These are phyloP conservation scores for Pluvianellus socialis DNA, from an alignment of 2,113 vertebrate genomes.

Conservation along the genomic window DNA sequence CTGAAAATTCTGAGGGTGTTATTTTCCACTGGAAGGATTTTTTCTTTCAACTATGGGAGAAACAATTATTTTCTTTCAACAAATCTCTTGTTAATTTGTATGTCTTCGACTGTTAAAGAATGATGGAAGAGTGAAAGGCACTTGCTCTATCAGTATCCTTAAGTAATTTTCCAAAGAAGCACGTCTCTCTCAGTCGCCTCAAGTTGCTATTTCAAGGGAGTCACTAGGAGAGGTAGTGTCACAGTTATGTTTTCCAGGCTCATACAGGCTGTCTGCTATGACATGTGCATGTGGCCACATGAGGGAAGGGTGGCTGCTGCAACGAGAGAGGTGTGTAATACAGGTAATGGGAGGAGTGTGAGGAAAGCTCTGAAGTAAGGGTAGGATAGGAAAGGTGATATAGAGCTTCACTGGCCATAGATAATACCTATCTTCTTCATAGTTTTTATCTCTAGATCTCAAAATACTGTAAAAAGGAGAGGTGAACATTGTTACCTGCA, in stretches of 20 bases:
- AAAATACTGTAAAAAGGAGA: conserved; percentile 5
- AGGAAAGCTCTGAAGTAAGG: not conserved
- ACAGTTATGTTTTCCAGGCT: not conserved
- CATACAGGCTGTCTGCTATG: not conserved
- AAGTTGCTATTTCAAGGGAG: not conserved
- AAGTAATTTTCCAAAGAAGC: not conserved
- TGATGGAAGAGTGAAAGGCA: not conserved
- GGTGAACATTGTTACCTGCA: conserved; percentile 17
- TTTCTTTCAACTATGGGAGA: not conserved
- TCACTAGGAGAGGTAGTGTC: not conserved
- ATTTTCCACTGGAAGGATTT: not conserved
- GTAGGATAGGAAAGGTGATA: not conserved
- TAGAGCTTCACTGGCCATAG: not conserved
- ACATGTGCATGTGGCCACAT: not conserved
- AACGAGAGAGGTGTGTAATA: not conserved
- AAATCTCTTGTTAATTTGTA: not conserved
- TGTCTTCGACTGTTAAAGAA: not conserved
- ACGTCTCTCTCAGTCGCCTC: not conserved
- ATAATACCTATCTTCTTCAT: not conserved
- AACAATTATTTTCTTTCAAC: not conserved
- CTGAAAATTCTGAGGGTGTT: not conserved
- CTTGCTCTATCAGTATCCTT: not conserved
- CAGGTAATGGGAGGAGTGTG: not conserved
- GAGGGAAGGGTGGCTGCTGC: not conserved
- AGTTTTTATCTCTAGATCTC: conserved; percentile 3